Evolutionary conservation across 2,888 invertebrate genomes (phyloP).

Genomic region (Andrena flavipes): DNA sequence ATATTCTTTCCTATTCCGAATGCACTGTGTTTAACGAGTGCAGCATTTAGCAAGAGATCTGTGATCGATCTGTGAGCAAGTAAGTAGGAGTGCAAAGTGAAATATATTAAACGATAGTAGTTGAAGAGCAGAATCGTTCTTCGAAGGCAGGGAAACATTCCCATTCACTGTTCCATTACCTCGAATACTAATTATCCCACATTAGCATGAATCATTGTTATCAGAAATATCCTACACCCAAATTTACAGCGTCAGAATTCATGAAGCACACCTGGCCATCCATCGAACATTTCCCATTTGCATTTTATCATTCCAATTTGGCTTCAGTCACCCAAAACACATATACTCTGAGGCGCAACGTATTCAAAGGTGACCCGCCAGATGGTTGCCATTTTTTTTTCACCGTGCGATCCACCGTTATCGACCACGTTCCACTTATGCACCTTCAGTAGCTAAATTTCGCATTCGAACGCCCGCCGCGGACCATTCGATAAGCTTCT

Average conservation of each 20-base stretch:
- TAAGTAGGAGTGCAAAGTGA: too few species aligned
- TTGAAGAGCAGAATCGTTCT: too few species aligned
- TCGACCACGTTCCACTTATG: conserved; percentile 36
- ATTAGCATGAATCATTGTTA: neutral
- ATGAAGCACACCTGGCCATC: neutral
- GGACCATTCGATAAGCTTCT: conserved; percentile 26
- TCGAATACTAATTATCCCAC: neutral
- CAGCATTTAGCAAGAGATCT: too few species aligned
- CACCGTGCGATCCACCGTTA: neutral
- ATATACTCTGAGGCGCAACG: neutral
- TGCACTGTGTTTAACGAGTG: too few species aligned
- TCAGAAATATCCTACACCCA: neutral
- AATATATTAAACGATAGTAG: too few species aligned
- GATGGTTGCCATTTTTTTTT: too few species aligned
- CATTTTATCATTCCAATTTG: neutral
- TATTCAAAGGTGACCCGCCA: neutral
- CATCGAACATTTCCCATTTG: neutral
- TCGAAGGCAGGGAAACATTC: too few species aligned
- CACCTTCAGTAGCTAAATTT: conserved; percentile 17
- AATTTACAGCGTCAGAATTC: neutral
- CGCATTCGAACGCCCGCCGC: conserved; percentile 3
- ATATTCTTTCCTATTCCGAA: too few species aligned
- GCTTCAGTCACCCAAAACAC: neutral
- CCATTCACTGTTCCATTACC: too few species aligned
- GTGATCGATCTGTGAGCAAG: too few species aligned